Evolutionary conservation across 1,140 invertebrate genomes (phyloP).

Genomic region (Lysiphlebus fabarum): DNA sequence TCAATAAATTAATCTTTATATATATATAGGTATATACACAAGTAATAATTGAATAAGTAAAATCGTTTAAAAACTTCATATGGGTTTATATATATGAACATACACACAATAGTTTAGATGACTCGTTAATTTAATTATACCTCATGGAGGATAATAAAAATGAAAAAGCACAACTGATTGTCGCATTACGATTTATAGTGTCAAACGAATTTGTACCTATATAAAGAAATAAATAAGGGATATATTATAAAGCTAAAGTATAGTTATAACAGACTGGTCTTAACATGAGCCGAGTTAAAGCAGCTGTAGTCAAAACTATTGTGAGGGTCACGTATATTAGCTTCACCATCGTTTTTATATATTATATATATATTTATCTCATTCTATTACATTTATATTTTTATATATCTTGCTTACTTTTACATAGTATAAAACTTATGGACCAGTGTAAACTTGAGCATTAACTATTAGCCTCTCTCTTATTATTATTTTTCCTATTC

Average conservation of each 20-base stretch:
- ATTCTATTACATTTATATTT: neutral
- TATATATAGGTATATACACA: too few species aligned
- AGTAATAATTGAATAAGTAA: too few species aligned
- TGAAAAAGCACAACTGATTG: slow-evolving; percentile 9
- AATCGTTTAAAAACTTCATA: too few species aligned
- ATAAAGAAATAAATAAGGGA: neutral
- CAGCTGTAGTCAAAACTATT: slow-evolving; percentile 29
- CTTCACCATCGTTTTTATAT: neutral
- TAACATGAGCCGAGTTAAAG: neutral
- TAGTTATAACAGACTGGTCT: neutral
- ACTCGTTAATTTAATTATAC: slow-evolving; percentile 17
- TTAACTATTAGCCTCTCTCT: slow-evolving; percentile 1
- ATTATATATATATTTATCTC: neutral
- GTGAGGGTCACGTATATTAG: slow-evolving; percentile 31
- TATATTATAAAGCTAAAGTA: neutral
- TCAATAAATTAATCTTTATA: too few species aligned
- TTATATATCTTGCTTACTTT: neutral
- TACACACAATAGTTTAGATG: neutral
- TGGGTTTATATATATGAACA: too few species aligned
- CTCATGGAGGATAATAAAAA: slow-evolving; percentile 7
- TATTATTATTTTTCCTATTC: too few species aligned
- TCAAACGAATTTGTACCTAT: neutral
- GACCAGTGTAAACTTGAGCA: slow-evolving; percentile 14
- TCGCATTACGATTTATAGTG: slow-evolving; percentile 13
- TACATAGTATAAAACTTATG: neutral